phyloP scores from a whole-genome alignment of 2,113 vertebrate genomes.

The Ovibos moschatus region DNA sequence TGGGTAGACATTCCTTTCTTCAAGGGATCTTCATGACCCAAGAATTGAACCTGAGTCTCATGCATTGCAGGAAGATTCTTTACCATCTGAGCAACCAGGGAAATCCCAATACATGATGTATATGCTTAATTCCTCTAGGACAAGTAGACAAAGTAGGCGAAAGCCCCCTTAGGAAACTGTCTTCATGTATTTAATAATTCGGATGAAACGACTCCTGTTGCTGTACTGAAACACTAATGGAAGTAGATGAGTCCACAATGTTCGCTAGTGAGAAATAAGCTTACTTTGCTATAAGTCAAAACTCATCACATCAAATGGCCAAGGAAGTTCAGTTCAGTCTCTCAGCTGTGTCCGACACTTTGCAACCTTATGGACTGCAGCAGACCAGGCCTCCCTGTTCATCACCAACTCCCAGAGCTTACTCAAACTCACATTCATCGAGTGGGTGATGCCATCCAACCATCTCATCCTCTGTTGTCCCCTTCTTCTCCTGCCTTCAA shows the following conservation, averaged over 20 bases:
- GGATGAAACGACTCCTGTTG: background rate
- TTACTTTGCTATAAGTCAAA: background rate
- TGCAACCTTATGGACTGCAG: background rate
- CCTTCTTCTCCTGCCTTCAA: background rate
- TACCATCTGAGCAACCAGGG: background rate
- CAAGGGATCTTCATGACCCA: background rate
- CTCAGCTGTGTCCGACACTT: accelerated
- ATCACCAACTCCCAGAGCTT: background rate
- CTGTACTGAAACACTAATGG: background rate
- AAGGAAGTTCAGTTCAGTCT: background rate
- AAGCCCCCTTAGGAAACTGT: background rate
- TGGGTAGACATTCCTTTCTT: background rate
- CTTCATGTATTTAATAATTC: conserved; percentile 13
- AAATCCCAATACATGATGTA: background rate
- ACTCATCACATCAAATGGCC: background rate
- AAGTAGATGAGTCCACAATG: background rate
- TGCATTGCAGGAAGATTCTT: background rate
- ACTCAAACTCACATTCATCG: background rate
- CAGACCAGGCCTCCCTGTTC: background rate
- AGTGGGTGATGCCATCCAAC: background rate
- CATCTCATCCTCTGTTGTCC: background rate
- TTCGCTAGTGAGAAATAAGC: background rate
- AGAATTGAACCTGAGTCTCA: background rate
- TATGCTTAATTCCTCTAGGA: background rate
- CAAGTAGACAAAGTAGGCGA: background rate